Evolutionary conservation across 64 coral and sea anemone species (phyloP).

Genomic region (Pocillopora damicornis): DNA sequence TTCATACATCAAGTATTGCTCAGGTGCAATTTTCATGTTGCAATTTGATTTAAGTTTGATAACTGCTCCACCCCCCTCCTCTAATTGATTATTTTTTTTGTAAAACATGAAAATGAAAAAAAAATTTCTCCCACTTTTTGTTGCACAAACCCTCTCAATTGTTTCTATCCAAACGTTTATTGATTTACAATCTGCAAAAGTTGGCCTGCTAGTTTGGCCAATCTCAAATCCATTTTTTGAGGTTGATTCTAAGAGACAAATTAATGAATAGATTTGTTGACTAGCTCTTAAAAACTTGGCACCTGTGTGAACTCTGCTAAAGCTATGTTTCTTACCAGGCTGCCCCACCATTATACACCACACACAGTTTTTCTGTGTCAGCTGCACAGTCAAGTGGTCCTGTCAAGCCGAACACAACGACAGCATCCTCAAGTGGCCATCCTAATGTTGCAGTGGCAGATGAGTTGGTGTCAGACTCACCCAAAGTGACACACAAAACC

Average conservation of each 20-base stretch:
- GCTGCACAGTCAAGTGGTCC: background rate
- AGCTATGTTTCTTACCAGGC: background rate
- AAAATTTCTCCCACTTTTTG: no score
- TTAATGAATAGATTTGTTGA: no score
- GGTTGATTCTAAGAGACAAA: no score
- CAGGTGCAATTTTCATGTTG: background rate
- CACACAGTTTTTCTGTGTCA: background rate
- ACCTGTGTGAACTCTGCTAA: background rate
- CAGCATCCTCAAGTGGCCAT: background rate
- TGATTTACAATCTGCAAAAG: no score
- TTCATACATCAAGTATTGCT: slow-evolving; percentile 57
- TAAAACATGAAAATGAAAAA: no score
- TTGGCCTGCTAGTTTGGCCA: no score
- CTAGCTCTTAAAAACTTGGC: background rate
- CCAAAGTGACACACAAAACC: slow-evolving; percentile 1
- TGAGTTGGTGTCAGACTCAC: slow-evolving; percentile 6
- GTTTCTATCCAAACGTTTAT: no score
- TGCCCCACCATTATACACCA: slow-evolving; percentile 32
- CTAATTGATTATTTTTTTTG: no score
- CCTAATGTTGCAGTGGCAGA: background rate
- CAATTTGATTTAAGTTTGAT: background rate
- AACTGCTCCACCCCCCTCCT: background rate
- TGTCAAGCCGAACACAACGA: background rate
- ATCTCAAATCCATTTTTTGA: no score
- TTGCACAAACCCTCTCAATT: no score